These are phyloP conservation scores for Mesodorylaimus sp. DNA, from an alignment of 2,888 invertebrate genomes.

Conservation along the genomic window DNA sequence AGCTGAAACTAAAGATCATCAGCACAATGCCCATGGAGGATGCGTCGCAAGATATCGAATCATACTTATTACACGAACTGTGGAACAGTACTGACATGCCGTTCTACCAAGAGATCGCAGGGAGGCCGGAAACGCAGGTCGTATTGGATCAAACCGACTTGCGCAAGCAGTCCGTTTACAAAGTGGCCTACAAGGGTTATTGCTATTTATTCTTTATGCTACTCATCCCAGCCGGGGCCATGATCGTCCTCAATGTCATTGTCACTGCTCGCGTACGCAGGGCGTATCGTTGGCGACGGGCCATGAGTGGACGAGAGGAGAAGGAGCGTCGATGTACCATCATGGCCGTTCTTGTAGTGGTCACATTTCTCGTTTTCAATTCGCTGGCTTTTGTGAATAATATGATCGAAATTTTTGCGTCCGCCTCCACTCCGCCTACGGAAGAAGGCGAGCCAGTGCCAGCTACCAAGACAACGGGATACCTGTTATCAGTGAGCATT, in stretches of 20 bases:
- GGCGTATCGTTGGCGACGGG: slow-evolving; percentile 3
- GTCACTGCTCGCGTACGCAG: background rate
- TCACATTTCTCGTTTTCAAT: slow-evolving; percentile 22
- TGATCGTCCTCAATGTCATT: slow-evolving; percentile 8
- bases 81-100: too few species aligned
- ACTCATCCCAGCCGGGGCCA: slow-evolving; percentile 7
- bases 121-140: background rate
- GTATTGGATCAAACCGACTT: slow-evolving; percentile 1
- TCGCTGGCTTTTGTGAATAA: slow-evolving; percentile 18
- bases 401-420: slow-evolving; percentile 16
- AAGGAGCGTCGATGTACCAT: slow-evolving; percentile 10
- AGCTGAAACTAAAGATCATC: too few species aligned
- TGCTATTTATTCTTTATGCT: slow-evolving; percentile 8
- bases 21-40: too few species aligned
- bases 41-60: too few species aligned
- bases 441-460: too few species aligned
- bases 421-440: too few species aligned
- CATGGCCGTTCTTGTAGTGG: slow-evolving; percentile 24
- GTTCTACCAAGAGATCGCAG: too few species aligned
- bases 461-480: slow-evolving; percentile 13
- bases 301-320: slow-evolving; percentile 4
- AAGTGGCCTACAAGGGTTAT: slow-evolving; percentile 7
- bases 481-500: slow-evolving; percentile 12
- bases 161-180: slow-evolving; percentile 1
- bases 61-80: too few species aligned